Percentiles rank a stretch among this genome's conserved stretches.
Evolutionary conservation across 2,888 invertebrate species (phyloP).

Genomic region (Lottia gigantea): DNA sequence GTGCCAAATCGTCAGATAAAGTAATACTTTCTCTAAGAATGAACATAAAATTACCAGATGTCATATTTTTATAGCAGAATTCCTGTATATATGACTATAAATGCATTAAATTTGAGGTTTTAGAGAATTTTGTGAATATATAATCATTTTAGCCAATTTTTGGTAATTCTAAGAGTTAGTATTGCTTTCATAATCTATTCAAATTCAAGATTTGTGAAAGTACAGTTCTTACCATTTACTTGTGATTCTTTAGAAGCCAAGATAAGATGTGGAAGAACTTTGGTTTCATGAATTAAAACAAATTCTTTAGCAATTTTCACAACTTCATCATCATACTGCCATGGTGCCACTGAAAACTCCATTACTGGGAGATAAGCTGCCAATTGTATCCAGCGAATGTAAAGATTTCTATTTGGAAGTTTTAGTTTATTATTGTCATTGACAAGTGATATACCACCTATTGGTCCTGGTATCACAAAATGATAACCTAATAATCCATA

Average conservation of each 20-base stretch:
- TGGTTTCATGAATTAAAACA: conserved; percentile 40
- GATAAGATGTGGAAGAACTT: conserved; percentile 39
- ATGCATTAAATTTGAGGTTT: too few species aligned
- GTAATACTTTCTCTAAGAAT: too few species aligned
- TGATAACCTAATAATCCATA: conserved; percentile 83
- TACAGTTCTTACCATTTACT: conserved; percentile 30
- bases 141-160: too few species aligned
- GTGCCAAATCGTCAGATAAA: too few species aligned
- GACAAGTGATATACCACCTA: conserved; percentile 80
- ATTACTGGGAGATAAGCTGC: conserved; percentile 91
- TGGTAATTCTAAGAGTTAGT: too few species aligned
- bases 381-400: conserved; percentile 85
- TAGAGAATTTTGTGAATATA: too few species aligned
- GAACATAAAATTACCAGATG: too few species aligned
- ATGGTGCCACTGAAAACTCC: conserved; percentile 89
- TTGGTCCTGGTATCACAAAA: conserved; percentile 91
- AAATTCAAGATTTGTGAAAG: too few species aligned
- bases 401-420: conserved; percentile 69
- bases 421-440: conserved; percentile 18
- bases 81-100: too few species aligned
- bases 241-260: conserved; percentile 50
- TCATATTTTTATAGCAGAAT: too few species aligned
- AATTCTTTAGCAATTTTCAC: conserved; percentile 43
- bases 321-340: conserved; percentile 81
- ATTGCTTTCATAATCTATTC: too few species aligned